Evolutionary conservation across 1,140 invertebrate species (phyloP), one percentile per base, ranked within the genome.

Genomic region (Zaprionus nigranus): DNA sequence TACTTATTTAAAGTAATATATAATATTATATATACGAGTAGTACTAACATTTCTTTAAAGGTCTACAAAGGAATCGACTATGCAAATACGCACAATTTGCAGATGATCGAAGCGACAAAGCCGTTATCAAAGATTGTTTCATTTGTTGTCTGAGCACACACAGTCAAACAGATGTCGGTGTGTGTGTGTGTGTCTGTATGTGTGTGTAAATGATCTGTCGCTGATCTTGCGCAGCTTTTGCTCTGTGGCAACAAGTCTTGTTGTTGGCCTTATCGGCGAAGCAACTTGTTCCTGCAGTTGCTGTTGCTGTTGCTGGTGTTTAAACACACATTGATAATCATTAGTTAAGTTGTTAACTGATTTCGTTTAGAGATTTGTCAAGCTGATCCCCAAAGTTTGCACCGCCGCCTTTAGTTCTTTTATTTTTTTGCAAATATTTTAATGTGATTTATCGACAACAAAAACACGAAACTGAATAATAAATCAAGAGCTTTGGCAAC

Each of bases 261-360:
- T 28, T 28, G 73, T 78, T 72, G 51, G 65, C n/a, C 74, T 76
- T 76, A 72, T 72, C 74, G 28, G 28, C 28, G 57, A 72, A n/a
- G 46, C 62, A 40, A 46, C 28, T 22, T 66, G 67, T 54, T 63
- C 20, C 34, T 46, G 72, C 11, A 62, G 57, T 56, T 63, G 54
- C 56, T 49, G 61, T 66, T 67, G 74, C 13, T 67, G 69, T 68
- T 79, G 76, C n/a, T n/a, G n/a, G n/a, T n/a, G n/a, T 68, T 85
- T 75, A 79, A 86, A 64, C 75, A 78, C 79, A 78, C 81, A 87
- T 78, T 84, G 84, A 88, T 90, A 90, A 90, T 90, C 84, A 88
- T 88, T 88, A 88, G 84, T 88, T 88, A 90, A 90, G 84, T 90
- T 88, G 84, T 88, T 88, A 88, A 88, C 84, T 84, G 84, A 88